These are phyloP conservation scores for Stenichneumon culpator DNA, from an alignment of 2,888 invertebrate species.

Conservation along the genomic window DNA sequence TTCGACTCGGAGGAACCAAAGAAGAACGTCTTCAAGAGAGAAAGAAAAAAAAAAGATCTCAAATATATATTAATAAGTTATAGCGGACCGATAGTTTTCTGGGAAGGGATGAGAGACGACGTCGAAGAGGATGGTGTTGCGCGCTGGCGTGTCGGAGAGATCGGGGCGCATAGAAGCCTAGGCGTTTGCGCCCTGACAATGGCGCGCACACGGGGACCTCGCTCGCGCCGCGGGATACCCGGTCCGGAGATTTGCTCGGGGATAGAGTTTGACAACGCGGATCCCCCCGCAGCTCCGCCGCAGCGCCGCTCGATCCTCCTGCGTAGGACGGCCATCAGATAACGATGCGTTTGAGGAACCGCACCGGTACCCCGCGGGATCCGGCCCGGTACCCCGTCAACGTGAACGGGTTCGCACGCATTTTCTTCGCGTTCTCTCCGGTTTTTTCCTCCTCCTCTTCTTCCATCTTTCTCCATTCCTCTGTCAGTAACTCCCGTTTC, in stretches of 20 bases:
- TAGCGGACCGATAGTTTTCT: conserved; percentile 82
- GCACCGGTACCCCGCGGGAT: conserved; percentile 69
- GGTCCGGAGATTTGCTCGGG: conserved; percentile 78
- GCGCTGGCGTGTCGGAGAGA: conserved; percentile 69
- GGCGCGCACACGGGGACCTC: conserved; percentile 74
- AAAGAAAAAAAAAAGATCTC: conserved; percentile 29
- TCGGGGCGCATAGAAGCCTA: conserved; percentile 68
- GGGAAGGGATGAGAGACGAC: conserved; percentile 72
- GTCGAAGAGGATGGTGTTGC: conserved; percentile 69
- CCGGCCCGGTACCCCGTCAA: conserved; percentile 43
- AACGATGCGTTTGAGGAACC: conserved; percentile 73
- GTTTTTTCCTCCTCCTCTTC: conserved; percentile 8
- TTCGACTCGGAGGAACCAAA: conserved; percentile 50
- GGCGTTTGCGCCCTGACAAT: conserved; percentile 76
- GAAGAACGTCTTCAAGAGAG: conserved; percentile 23
- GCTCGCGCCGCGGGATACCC: conserved; percentile 81
- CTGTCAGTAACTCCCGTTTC: conserved; percentile 34
- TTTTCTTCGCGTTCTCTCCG: conserved; percentile 72
- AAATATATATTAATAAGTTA: conserved; percentile 83
- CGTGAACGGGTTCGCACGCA: conserved; percentile 77
- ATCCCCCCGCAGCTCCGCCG: conserved; percentile 72
- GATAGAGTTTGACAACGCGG: conserved; percentile 84
- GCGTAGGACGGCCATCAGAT: conserved; percentile 69
- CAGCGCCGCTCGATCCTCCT: conserved; percentile 64
- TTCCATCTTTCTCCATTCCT: neutral